Conservation (phyloP, 1,140 invertebrate species). For the Drosophila sproati region DNA sequence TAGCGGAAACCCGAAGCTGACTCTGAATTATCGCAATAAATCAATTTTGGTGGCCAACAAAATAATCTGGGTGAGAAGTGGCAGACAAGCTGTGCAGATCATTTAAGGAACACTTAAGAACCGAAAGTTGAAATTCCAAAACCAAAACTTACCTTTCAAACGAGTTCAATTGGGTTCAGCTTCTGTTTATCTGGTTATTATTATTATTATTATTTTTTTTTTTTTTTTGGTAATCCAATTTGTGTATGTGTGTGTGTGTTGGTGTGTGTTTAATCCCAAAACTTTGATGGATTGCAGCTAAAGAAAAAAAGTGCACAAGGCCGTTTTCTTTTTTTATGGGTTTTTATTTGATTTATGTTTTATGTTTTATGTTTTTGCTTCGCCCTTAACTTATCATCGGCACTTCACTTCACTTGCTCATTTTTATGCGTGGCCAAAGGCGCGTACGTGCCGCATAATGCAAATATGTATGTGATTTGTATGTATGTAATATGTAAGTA, state of each 20-base stretch:
- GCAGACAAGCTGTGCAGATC: background rate
- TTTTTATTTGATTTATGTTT: constrained; percentile 23
- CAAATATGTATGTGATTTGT: background rate
- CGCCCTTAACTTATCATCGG: constrained; percentile 54
- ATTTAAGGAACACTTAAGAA: constrained; percentile 34
- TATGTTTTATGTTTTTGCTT: constrained; percentile 25
- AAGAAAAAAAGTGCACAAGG: constrained; percentile 67
- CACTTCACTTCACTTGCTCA: constrained; percentile 57
- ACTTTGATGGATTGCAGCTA: constrained; percentile 59
- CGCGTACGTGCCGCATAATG: constrained; percentile 67
- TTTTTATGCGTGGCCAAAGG: constrained; percentile 69
- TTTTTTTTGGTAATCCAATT: constrained; percentile 45
- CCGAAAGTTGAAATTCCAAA: constrained; percentile 9
- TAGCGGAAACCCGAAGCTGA: constrained; percentile 47
- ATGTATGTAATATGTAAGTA: background rate
- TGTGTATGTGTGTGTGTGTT: constrained; percentile 14
- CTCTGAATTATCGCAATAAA: constrained; percentile 55
- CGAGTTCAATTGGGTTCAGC: constrained; percentile 23
- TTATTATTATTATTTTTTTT: background rate
- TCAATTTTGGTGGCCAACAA: constrained; percentile 40
- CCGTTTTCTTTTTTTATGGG: constrained; percentile 41
- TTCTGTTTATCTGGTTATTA: background rate
- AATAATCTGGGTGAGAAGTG: background rate
- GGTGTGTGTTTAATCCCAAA: constrained; percentile 60
- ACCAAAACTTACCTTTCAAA: constrained; percentile 51